Evolutionary conservation across 2,888 invertebrate species (phyloP).

Genomic region (Pomacea canaliculata): DNA sequence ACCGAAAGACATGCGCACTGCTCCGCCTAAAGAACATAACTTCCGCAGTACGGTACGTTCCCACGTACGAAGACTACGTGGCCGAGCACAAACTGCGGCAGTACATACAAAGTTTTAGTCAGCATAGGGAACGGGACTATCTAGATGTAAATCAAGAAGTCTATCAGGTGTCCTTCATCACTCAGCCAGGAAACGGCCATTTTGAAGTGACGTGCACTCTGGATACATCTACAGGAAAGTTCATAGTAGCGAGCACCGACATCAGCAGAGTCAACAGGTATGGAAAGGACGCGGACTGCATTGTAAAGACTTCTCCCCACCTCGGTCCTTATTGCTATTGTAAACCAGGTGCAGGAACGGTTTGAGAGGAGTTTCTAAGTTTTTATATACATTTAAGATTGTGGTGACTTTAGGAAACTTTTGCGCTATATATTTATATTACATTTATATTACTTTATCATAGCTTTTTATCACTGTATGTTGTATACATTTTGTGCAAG

Average conservation of each 20-base stretch:
- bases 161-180: constrained; percentile 83
- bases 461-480: too few relatives aligned
- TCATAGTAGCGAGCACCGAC: constrained; percentile 78
- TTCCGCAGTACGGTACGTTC: constrained; percentile 80
- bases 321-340: constrained; percentile 89
- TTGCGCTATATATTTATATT: too few relatives aligned
- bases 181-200: constrained; percentile 81
- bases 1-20: constrained; percentile 64
- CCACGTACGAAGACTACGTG: constrained; percentile 73
- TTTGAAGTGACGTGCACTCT: constrained; percentile 87
- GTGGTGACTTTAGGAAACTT: too few relatives aligned
- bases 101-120: not conserved
- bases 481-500: too few relatives aligned
- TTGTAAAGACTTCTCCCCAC: constrained; percentile 75
- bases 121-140: constrained; percentile 76
- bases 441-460: too few relatives aligned
- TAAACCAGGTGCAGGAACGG: too few relatives aligned
- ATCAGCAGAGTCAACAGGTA: constrained; percentile 87
- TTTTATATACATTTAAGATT: too few relatives aligned
- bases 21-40: constrained; percentile 75
- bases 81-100: not conserved
- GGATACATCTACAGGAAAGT: constrained; percentile 74
- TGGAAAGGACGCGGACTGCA: constrained; percentile 84
- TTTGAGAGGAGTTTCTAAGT: too few relatives aligned
- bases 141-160: constrained; percentile 74